These are phyloP conservation scores for Gonioctena quinquepunctata DNA, from an alignment of 1,140 invertebrate genomes.

Conservation along the genomic window DNA sequence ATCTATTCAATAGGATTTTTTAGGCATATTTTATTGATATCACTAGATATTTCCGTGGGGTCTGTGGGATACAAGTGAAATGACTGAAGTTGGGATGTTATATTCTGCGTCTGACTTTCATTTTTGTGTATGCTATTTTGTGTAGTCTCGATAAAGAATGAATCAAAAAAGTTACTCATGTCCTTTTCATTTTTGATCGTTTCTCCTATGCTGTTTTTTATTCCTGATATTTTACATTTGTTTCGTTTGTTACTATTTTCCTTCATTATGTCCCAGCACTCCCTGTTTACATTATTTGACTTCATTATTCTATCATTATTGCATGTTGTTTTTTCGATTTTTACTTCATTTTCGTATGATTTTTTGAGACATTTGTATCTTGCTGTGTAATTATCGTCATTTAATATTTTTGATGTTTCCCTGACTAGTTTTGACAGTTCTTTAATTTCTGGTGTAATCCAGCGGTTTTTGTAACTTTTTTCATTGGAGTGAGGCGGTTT, in stretches of 20 bases:
- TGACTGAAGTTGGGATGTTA: neutral
- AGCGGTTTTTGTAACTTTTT: neutral
- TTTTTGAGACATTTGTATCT: neutral
- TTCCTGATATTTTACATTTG: neutral
- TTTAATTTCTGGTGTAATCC: neutral
- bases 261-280: neutral
- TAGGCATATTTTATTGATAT: no score
- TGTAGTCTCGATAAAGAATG: neutral
- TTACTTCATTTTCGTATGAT: neutral
- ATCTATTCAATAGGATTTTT: no score
- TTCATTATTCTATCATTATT: slow-evolving; percentile 1
- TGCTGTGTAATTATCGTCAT: neutral
- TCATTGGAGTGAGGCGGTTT: neutral
- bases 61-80: neutral
- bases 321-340: neutral
- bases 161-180: neutral
- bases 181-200: neutral
- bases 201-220: neutral
- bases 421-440: neutral
- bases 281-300: neutral
- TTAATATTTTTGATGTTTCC: neutral
- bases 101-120: neutral
- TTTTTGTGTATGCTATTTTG: neutral
- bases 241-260: neutral
- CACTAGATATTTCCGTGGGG: neutral